Evolutionary conservation across 2,113 vertebrate species (phyloP), one percentile per base, ranked within the genome.

Genomic region (Zosterops japonicus): DNA sequence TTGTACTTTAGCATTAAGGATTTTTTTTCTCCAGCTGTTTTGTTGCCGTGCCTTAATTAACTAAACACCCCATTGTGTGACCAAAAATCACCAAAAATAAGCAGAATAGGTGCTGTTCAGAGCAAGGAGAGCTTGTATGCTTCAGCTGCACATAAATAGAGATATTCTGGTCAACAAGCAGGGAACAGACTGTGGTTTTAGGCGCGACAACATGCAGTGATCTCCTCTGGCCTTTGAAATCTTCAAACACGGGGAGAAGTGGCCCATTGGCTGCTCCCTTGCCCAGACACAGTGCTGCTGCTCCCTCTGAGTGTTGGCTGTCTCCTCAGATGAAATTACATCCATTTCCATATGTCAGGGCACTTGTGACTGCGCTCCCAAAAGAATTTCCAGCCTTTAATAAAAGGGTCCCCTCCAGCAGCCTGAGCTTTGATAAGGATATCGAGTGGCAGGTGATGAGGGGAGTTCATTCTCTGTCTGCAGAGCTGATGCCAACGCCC

Each of bases 381-480:
- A 78, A 72, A 96, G 94, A 85, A 64, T 93, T 94, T 80, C 80
- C 44, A 89, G 57, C 44, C 72, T 90, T 90, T 93, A 81, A 94
- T 93, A 92, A 92, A 84, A 90, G 27, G 49, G 75, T 93, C 90
- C 81, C 91, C 81, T 95, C 87, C 53, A 94, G 81, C 89, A 96
- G 71, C 63, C 87, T 85, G 49, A 55, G 82, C 84, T 80, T 68
- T 89, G 86, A 94, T 56, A 79, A 79, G 94, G 90, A 95, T 97
- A 96, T 96, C 70, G 69, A 93, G 60, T 88, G 88, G 83, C 93
- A 93, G 88, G 75, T 93, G 85, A 94, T 91, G 94, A 92, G 90
- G 60, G 94, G 97, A 93, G 75, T 85, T 97, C 83, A 77, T 94
- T 74, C 72, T 29, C 63, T 95, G 70, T 90, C 91, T 96, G 84